Evolutionary conservation across 1,140 invertebrate species (phyloP).

Genomic region (Lasioglossum baleicum): DNA sequence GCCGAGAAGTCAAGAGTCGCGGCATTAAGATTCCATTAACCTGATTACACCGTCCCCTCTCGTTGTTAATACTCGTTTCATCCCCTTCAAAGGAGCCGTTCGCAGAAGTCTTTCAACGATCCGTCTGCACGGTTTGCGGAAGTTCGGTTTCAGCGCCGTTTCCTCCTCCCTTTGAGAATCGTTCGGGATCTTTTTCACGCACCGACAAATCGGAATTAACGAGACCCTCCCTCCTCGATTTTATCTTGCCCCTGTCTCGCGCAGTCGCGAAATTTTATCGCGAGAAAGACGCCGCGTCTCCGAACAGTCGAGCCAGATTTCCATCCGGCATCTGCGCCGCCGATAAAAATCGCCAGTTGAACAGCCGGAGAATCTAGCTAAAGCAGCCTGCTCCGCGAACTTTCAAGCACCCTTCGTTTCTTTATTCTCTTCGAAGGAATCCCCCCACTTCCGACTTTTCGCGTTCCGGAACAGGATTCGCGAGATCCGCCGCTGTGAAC

Average conservation of each 20-base stretch:
- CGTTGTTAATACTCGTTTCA: neutral
- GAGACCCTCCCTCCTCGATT: neutral
- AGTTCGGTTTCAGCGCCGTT: neutral
- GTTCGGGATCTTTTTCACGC: neutral
- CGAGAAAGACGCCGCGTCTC: neutral
- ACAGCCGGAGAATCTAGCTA: too few relatives aligned
- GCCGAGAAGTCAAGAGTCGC: slow-evolving; percentile 34
- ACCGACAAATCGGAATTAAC: neutral
- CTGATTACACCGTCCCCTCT: slow-evolving; percentile 28
- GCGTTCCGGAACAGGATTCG: too few relatives aligned
- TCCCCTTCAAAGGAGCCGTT: neutral
- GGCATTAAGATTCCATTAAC: slow-evolving; percentile 58
- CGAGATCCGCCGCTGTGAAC: too few relatives aligned
- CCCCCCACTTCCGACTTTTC: too few relatives aligned
- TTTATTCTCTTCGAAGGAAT: too few relatives aligned
- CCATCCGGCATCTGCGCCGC: neutral
- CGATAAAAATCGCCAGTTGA: neutral
- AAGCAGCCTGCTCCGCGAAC: too few relatives aligned
- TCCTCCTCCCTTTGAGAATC: neutral
- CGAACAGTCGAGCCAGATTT: neutral
- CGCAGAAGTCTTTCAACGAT: neutral
- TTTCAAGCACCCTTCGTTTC: too few relatives aligned
- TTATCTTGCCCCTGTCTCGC: neutral
- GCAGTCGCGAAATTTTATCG: neutral
- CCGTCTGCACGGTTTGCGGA: neutral